Evolutionary conservation across 2,888 invertebrate genomes (phyloP), one percentile per base, ranked within the genome.

Genomic region (Trissoscelio sp.): DNA sequence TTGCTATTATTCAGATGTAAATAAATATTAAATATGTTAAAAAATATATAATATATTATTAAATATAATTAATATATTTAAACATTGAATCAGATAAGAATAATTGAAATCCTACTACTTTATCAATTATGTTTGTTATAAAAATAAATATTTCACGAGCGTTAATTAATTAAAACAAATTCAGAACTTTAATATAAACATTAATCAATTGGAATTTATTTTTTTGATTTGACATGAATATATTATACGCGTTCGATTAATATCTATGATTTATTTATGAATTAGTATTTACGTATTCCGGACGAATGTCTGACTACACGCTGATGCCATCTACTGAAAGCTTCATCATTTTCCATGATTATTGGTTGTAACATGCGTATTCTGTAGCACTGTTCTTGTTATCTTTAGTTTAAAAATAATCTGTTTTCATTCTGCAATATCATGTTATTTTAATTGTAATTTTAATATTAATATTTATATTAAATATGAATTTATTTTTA

Each of bases 231-330:
- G n/a, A 24, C 12, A 24, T 66, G 66, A 53, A 37, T 51, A 9
- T 39, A 66, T 66, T 66, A 66, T 51, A 11, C 46, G 18, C 14
- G 37, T 51, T 64, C 20, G 22, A 39, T 51, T 66, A 66, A 51
- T 51, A 39, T 51, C 51, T 66, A 39, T 66, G 39, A 51, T 66
- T 66, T 66, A 51, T 66, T 64, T 66, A 51, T 66, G 39, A 66
- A 51, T 66, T 34, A 11, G 69, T 58, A 46, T 58, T 46, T 70
- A 46, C 22, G 57, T 70, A 70, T 58, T 46, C 34, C 31, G 46
- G 11, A 11, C 37, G 51, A 48, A 14, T 39, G 70, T 48, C 70
- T 60, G 70, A 72, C 48, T 51, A 51, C 12, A 60, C 39, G n/a
- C 51, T 72, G 58, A 72, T 34, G 28, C 28, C 2, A 14, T 34